A percentile compares a stretch with the other conserved stretches of the same genome.
Conservation (phyloP, 1,140 invertebrate genomes). For the Hylaeus anthracinus region DNA sequence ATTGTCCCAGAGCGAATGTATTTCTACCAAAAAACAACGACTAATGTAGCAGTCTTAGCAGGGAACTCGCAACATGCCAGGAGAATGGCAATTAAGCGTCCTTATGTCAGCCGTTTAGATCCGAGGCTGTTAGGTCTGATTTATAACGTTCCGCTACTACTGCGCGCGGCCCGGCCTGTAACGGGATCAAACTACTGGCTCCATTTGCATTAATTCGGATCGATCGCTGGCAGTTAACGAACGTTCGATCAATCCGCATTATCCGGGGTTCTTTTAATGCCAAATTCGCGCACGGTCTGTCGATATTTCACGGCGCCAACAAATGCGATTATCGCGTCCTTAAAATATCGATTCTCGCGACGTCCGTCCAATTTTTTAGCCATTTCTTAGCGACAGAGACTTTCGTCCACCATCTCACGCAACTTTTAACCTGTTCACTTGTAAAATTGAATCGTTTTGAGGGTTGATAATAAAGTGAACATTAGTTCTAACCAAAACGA, state of each 20-base stretch:
- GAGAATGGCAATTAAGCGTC: slow-evolving; percentile 32
- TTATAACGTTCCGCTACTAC: slow-evolving; percentile 36
- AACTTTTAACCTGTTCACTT: neutral
- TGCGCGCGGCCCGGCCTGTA: neutral
- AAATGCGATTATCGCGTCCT: neutral
- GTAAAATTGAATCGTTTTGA: too few relatives aligned
- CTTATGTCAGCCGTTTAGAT: slow-evolving; percentile 28
- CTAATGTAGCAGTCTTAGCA: neutral
- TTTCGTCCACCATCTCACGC: neutral
- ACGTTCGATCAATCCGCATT: slow-evolving; percentile 18
- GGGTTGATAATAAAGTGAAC: too few relatives aligned
- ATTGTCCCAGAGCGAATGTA: neutral
- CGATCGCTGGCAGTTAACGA: slow-evolving; percentile 14
- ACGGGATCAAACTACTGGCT: slow-evolving; percentile 28
- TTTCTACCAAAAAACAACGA: too few relatives aligned
- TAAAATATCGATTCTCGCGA: neutral
- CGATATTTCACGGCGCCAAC: neutral
- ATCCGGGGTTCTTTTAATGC: neutral
- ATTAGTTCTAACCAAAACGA: too few relatives aligned
- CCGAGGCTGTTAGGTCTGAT: slow-evolving; percentile 38
- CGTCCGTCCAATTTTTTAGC: neutral
- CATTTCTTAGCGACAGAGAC: neutral
- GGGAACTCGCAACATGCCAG: slow-evolving; percentile 21
- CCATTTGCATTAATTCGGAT: slow-evolving; percentile 47
- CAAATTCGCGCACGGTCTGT: neutral